These are phyloP conservation scores for Hoplostethus atlanticus DNA, from an alignment of 2,797 vertebrate genomes.

Conservation along the genomic window DNA sequence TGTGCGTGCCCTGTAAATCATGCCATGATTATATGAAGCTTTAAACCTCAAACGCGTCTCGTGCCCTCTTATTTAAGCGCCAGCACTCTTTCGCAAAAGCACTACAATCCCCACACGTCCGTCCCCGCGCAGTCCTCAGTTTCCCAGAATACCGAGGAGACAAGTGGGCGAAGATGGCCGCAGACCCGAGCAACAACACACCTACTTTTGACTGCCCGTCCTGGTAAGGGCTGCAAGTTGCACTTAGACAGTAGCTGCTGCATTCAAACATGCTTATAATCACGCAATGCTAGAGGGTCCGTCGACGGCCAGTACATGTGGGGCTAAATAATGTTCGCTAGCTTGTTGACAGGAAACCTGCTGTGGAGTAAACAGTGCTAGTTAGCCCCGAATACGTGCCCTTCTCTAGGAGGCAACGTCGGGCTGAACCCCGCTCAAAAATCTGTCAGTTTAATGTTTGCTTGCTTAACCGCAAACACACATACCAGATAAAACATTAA, in stretches of 20 bases:
- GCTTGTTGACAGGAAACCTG: not conserved
- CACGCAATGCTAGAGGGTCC: no score
- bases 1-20: not conserved
- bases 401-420: no score
- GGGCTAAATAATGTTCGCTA: no score
- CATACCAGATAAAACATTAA: no score
- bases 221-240: conserved; percentile 80
- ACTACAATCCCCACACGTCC: conserved; percentile 42
- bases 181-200: conserved; percentile 80
- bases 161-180: conserved; percentile 83
- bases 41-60: not conserved
- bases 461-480: no score
- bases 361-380: not conserved
- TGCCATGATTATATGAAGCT: not conserved
- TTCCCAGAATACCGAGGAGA: conserved; percentile 77
- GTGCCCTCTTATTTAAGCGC: not conserved
- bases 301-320: no score
- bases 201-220: conserved; percentile 86
- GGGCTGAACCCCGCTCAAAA: not conserved
- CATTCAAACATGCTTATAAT: not conserved
- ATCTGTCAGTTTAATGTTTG: not conserved
- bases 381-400: not conserved
- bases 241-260: not conserved
- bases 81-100: not conserved
- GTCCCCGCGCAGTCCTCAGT: conserved; percentile 44